phyloP scores from a whole-genome alignment of 2,113 vertebrate species.

The Alethe castanea region DNA sequence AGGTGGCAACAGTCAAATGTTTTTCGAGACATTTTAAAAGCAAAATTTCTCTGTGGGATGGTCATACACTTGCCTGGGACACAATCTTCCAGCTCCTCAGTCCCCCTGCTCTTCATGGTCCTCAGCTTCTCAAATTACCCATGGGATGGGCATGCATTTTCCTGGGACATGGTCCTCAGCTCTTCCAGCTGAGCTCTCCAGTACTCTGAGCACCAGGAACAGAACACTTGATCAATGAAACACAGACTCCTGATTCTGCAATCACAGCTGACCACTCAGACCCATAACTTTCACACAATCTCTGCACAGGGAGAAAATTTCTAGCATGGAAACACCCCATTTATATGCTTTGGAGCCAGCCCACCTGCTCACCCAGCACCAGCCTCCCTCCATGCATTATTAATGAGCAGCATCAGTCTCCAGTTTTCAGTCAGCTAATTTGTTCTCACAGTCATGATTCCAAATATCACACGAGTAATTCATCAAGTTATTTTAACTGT shows the following conservation, averaged over 20 bases:
- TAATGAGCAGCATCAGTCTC: conserved; percentile 62
- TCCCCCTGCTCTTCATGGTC: background rate
- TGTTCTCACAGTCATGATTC: conserved; percentile 73
- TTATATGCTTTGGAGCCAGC: background rate
- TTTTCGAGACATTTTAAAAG: background rate
- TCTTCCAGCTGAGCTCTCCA: background rate
- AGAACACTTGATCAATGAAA: background rate
- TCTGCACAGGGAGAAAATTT: background rate
- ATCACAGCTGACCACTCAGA: background rate
- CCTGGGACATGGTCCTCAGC: background rate
- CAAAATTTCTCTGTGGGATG: background rate
- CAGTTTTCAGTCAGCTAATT: conserved; percentile 68
- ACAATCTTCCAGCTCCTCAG: background rate
- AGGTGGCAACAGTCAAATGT: background rate
- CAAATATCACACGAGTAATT: conserved; percentile 78
- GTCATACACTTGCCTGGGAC: background rate
- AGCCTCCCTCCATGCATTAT: conserved; percentile 38
- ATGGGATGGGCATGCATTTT: background rate
- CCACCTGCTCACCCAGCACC: background rate
- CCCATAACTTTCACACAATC: background rate
- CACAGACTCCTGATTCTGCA: background rate
- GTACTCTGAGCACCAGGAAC: background rate
- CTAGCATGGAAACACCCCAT: background rate
- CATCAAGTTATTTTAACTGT: conserved; percentile 73
- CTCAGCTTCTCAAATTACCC: background rate